Evolutionary conservation across 2,888 invertebrate genomes (phyloP), one percentile per base, ranked within the genome.

Genomic region (Neoaliturus tenellus): DNA sequence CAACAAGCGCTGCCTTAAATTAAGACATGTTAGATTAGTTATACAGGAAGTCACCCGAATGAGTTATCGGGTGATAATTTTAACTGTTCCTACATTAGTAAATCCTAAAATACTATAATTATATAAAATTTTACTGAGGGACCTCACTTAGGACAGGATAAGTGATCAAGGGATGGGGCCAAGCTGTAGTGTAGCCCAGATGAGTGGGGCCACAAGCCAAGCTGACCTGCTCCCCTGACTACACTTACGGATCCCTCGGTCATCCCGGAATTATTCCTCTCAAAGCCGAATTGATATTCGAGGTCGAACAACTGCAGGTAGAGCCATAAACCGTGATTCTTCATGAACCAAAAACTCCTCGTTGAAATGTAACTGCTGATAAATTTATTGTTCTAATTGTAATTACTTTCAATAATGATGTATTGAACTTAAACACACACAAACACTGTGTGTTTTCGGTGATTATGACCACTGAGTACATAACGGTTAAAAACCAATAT

Each of bases 91-190:
- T n/a, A n/a, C n/a, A n/a, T n/a, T n/a, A n/a, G n/a, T n/a, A n/a
- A n/a, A n/a, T n/a, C n/a, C n/a, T n/a, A n/a, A n/a, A n/a, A n/a
- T n/a, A n/a, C n/a, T n/a, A n/a, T n/a, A n/a, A n/a, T n/a, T n/a
- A n/a, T n/a, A n/a, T n/a, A n/a, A n/a, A n/a, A n/a, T n/a, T n/a
- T n/a, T n/a, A n/a, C n/a, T n/a, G n/a, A n/a, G n/a, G n/a, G n/a
- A n/a, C n/a, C n/a, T n/a, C n/a, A n/a, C n/a, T 99, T 89, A 99
- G 99, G 88, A 95, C 95, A 90, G 98, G 98, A 86, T 98, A 99
- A 91, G 99, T 99, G 81, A 99, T 99, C 91, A 95, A 95, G 90
- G 99, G 98, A 78, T 98, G 98, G 98, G 99, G 99, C 91, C 97
- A 98, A 91, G 99, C n/a, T n/a, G n/a, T n/a, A n/a, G 99, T 88